These are phyloP conservation scores for Mystacides longicornis DNA, from an alignment of 2,888 invertebrate species.

Conservation along the genomic window DNA sequence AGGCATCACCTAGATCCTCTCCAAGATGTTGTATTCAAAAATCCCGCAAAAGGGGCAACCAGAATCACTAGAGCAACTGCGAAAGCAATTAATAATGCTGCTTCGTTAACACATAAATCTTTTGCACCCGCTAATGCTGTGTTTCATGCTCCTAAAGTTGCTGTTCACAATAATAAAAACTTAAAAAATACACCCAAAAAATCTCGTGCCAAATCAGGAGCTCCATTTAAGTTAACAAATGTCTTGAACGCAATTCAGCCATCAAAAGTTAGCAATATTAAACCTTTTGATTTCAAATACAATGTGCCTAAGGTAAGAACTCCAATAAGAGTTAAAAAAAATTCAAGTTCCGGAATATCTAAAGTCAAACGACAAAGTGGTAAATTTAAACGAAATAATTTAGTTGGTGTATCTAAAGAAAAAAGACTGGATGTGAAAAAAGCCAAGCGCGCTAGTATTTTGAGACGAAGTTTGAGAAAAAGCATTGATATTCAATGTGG, in stretches of 20 bases:
- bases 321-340: not conserved
- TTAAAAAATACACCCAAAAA: conserved; percentile 19
- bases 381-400: not conserved
- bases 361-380: not conserved
- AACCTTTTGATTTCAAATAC: not conserved
- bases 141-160: conserved; percentile 44
- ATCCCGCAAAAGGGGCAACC: conserved; percentile 5
- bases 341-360: not conserved
- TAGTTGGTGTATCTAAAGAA: not conserved
- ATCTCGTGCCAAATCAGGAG: conserved; percentile 27
- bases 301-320: not conserved
- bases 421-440: not conserved
- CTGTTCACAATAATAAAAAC: conserved; percentile 29
- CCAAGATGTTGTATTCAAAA: conserved; percentile 20
- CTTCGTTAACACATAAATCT: conserved; percentile 29
- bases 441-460: not conserved
- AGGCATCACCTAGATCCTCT: conserved; percentile 15
- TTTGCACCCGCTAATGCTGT: conserved; percentile 50
- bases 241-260: not conserved
- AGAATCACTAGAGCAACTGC: conserved; percentile 16
- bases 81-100: conserved; percentile 5
- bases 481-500: no score
- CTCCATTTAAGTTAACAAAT: not conserved
- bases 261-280: not conserved
- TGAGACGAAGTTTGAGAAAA: conserved; percentile 3